phyloP scores from a whole-genome alignment of 1,140 invertebrate species.

The Eupristina koningsbergeri region DNA sequence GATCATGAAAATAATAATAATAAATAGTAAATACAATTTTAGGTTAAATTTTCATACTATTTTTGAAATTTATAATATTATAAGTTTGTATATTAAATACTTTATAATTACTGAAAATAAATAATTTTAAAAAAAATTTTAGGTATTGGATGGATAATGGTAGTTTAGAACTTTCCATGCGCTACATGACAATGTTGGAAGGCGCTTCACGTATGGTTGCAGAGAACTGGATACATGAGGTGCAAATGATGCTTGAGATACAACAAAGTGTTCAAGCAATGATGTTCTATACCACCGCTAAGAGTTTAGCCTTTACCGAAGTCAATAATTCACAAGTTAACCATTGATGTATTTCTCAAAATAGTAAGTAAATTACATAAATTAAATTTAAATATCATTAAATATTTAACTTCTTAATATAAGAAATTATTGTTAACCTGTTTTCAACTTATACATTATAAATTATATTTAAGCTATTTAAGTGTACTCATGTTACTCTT shows the following conservation, averaged over 20 bases:
- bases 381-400: neutral
- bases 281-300: slow-evolving; percentile 86
- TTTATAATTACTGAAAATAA: no score
- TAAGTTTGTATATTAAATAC: no score
- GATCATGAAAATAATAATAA: no score
- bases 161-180: slow-evolving; percentile 86
- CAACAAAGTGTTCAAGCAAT: slow-evolving; percentile 90
- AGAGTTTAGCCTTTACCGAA: slow-evolving; percentile 78
- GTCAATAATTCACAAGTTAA: slow-evolving; percentile 51
- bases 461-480: no score
- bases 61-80: no score
- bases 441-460: no score
- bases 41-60: no score
- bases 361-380: neutral
- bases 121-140: no score
- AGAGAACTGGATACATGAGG: slow-evolving; percentile 89
- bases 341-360: neutral
- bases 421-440: no score
- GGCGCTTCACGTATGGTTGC: slow-evolving; percentile 89
- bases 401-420: no score
- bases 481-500: no score
- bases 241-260: slow-evolving; percentile 88
- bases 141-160: slow-evolving; percentile 89
- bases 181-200: slow-evolving; percentile 91
- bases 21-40: no score